Percentiles rank a stretch among this genome's conserved stretches.
These are phyloP conservation scores for Synergus japonicus DNA, from an alignment of 2,888 invertebrate species.

Conservation along the genomic window DNA sequence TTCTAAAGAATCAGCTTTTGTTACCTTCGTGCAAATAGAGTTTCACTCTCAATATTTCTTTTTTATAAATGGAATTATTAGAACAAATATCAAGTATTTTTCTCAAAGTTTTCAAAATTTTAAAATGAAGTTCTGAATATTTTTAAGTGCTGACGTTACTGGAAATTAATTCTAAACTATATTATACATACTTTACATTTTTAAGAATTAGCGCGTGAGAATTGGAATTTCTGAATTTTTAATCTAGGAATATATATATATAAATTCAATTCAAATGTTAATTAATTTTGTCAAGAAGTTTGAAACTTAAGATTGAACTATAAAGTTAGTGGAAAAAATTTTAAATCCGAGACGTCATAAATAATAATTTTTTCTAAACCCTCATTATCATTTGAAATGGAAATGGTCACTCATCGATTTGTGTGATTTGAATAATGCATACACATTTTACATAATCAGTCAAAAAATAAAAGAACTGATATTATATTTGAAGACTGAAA, in stretches of 20 bases:
- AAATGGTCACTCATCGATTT: slow-evolving; percentile 19
- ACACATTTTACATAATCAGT: not conserved
- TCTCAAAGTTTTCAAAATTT: not conserved
- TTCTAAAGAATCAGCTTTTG: not conserved
- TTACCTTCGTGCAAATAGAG: not conserved
- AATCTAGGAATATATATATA: not conserved
- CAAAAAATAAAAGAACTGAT: not conserved
- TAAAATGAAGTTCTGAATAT: not conserved
- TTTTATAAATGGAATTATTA: not conserved
- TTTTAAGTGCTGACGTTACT: not conserved
- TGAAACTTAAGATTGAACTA: not conserved
- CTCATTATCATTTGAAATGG: slow-evolving; percentile 27
- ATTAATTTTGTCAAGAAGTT: not conserved
- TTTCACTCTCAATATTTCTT: not conserved
- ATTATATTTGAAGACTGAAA: not conserved
- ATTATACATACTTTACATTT: too few species aligned
- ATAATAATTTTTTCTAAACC: slow-evolving; percentile 18
- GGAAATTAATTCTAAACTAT: too few species aligned
- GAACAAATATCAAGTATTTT: not conserved
- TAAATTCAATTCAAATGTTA: not conserved
- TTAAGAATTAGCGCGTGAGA: too few species aligned
- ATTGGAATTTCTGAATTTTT: not conserved
- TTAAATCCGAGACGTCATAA: not conserved
- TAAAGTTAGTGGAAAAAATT: not conserved
- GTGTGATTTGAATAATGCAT: slow-evolving; percentile 25